Percentiles rank a stretch among this genome's conserved stretches.
phyloP scores from a whole-genome alignment of 2,113 vertebrate species.

The Taxidea taxus region DNA sequence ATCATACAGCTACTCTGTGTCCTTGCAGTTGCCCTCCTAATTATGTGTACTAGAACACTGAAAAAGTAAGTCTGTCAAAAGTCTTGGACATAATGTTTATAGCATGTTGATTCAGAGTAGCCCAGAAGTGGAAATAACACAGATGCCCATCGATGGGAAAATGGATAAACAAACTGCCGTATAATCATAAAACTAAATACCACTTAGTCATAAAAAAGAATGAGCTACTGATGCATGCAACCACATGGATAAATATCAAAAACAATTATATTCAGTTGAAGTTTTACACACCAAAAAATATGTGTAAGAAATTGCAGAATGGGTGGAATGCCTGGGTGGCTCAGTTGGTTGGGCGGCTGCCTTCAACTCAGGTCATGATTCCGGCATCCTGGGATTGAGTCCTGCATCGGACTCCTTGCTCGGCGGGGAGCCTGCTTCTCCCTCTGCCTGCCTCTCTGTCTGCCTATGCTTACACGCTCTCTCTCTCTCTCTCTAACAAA shows the following conservation, averaged over 20 bases:
- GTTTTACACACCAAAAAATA: neutral
- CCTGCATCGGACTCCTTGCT: too few species aligned
- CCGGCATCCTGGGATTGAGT: too few species aligned
- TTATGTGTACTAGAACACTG: neutral
- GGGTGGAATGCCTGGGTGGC: too few species aligned
- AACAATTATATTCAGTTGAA: neutral
- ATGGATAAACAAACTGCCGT: neutral
- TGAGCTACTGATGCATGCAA: neutral
- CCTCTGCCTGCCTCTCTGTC: too few species aligned
- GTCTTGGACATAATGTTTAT: neutral
- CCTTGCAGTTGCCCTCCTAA: neutral
- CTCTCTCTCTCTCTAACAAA: too few species aligned
- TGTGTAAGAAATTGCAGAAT: neutral
- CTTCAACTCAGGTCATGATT: too few species aligned
- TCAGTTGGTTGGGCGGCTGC: too few species aligned
- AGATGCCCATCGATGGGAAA: neutral
- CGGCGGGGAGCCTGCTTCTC: too few species aligned
- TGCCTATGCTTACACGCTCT: too few species aligned
- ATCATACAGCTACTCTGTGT: neutral
- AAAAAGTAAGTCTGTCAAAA: neutral
- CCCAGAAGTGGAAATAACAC: slow-evolving; percentile 14
- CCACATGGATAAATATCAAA: neutral
- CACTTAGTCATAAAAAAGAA: neutral
- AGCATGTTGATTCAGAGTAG: neutral
- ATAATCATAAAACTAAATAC: neutral